These are phyloP conservation scores for Oreochromis mossambicus DNA, from an alignment of 2,797 vertebrate genomes.

Conservation along the genomic window DNA sequence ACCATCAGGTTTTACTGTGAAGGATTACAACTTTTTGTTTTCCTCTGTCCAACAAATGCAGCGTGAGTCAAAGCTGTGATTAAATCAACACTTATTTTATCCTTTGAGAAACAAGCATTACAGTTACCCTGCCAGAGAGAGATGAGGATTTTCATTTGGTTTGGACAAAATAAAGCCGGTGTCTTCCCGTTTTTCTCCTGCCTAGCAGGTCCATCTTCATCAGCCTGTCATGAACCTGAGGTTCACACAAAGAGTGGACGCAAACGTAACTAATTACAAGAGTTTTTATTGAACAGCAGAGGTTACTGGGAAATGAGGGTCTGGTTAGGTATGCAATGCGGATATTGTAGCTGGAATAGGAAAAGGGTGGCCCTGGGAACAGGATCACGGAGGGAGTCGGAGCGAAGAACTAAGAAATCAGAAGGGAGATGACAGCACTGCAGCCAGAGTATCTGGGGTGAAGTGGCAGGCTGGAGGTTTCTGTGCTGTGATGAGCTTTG, in stretches of 20 bases:
- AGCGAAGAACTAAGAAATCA: not conserved
- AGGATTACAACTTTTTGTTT: not conserved
- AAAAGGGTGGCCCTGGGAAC: not conserved
- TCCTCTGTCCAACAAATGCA: not conserved
- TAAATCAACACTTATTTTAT: not conserved
- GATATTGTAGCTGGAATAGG: not conserved
- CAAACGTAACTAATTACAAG: not conserved
- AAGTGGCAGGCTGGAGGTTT: not conserved
- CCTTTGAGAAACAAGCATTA: not conserved
- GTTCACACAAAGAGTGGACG: not conserved
- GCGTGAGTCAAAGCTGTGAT: not conserved
- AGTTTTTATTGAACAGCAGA: not conserved
- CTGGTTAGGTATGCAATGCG: not conserved
- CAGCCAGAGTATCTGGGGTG: not conserved
- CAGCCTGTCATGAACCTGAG: not conserved
- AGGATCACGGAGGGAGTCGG: accelerated
- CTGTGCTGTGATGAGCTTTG: accelerated
- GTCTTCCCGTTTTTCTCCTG: not conserved
- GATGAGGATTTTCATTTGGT: not conserved
- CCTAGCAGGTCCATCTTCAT: not conserved
- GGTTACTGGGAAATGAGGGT: not conserved
- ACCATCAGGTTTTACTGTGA: not conserved
- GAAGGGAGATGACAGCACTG: not conserved
- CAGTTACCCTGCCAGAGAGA: not conserved
- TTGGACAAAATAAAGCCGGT: not conserved